Evolutionary conservation across 2,113 vertebrate genomes (phyloP).

Genomic region (Aegithalos caudatus): DNA sequence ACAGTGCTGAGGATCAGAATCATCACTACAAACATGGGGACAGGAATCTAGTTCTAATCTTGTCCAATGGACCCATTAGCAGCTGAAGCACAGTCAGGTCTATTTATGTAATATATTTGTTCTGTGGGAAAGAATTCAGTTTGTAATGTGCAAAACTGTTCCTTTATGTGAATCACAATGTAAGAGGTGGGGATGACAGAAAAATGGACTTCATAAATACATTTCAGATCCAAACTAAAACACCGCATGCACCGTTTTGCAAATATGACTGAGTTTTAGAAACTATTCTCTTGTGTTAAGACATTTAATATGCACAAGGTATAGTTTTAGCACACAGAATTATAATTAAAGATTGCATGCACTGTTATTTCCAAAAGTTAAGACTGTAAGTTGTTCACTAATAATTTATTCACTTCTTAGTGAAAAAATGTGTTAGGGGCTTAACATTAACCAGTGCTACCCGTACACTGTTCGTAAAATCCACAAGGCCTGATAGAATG

Average conservation of each 20-base stretch:
- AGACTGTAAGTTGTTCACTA: not conserved
- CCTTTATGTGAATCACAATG: not conserved
- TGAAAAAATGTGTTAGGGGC: not conserved
- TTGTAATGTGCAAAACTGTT: not conserved
- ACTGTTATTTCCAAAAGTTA: not conserved
- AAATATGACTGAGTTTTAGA: not conserved
- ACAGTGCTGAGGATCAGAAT: not conserved
- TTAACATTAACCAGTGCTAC: not conserved
- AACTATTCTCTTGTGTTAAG: not conserved
- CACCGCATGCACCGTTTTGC: not conserved
- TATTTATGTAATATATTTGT: not conserved
- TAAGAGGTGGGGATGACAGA: not conserved
- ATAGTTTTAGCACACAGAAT: not conserved
- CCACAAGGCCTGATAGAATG: not conserved
- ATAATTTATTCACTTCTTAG: not conserved
- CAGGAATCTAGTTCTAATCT: not conserved
- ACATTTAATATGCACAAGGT: not conserved
- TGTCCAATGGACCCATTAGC: not conserved
- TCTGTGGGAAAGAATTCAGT: not conserved
- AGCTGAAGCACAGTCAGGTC: not conserved
- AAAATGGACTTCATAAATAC: not conserved
- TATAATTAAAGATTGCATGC: not conserved
- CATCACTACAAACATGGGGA: not conserved
- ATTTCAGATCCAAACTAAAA: not conserved
- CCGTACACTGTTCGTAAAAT: not conserved